Evolutionary conservation across 2,113 vertebrate genomes (phyloP), one percentile per base, ranked within the genome.

Genomic region (Ovis canadensis): DNA sequence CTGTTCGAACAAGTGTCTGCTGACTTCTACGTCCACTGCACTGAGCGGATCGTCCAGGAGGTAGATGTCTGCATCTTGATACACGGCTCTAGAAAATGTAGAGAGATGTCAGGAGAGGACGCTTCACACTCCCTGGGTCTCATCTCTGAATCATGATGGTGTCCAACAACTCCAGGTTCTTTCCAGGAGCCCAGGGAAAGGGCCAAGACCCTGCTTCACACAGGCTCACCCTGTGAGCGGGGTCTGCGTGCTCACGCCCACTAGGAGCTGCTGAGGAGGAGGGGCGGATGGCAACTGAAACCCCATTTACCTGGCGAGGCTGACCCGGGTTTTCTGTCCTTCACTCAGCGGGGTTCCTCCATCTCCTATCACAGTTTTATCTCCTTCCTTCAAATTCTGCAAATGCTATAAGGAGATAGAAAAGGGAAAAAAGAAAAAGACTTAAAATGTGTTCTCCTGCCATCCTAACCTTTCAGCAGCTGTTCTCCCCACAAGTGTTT

Each of bases 51-150:
- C 74, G 1, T 78, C 99, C 98, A 99, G 97, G 93, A 99, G 98
- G 98, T 99, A 99, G 98, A 99, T 99, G 94, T 99, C 99, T 31
- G 99, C 99, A 54, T 99, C 99, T 4, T 99, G 99, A 98, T 99
- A 99, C 43, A 99, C 99, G 1, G 99, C 99, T 98, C 99, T 99
- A 43, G 74, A 98, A 96, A 97, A 21, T 17, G 36, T 25, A 31
- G 62, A 31, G 77, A 71, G 33, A 88, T 1, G 0, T 91, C n/a
- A 88, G 82, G 1, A 0, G 16, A 52, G 33, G 81, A 67, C 13
- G 19, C 10, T 16, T 29, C 78, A 54, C 1, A 3, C 25, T 14
- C 21, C 11, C 36, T 16, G 48, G 3, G 3, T 6, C 14, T 7
- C 40, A 16, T 25, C 54, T 54, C n/a, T 36, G 43, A 78, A 19